Percentiles rank a stretch among this genome's conserved stretches.
These are phyloP conservation scores for Conus canariensis DNA, from an alignment of 2,888 invertebrate species.

Conservation along the genomic window DNA sequence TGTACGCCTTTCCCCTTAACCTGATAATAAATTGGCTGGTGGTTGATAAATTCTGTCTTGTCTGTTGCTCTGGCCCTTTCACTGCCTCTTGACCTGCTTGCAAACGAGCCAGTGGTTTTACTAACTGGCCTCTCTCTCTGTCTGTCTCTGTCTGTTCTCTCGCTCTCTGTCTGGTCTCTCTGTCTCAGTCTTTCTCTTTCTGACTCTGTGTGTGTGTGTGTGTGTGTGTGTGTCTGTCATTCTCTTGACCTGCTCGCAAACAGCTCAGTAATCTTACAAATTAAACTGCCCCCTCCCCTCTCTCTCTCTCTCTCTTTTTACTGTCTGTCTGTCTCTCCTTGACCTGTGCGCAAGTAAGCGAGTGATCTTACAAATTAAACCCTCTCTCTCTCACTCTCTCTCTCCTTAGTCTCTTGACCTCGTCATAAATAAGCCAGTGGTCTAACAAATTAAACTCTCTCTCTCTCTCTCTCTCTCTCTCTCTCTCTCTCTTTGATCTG, in stretches of 20 bases:
- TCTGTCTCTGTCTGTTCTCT: not conserved
- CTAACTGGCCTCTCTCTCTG: not conserved
- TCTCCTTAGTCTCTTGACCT: not conserved
- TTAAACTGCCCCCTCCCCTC: no score
- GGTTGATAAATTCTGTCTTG: no score
- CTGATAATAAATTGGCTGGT: no score
- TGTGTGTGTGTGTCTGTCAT: no score
- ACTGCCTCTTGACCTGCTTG: no score
- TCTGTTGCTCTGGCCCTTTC: no score
- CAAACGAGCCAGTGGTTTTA: no score
- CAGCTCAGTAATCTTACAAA: no score
- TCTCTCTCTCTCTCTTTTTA: not conserved
- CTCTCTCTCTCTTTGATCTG: not conserved
- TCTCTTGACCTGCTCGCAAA: no score
- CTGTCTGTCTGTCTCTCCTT: not conserved
- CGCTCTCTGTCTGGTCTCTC: not conserved
- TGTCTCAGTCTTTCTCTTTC: not conserved
- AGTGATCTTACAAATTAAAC: not conserved
- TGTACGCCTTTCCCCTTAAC: no score
- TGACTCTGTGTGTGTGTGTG: not conserved
- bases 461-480: conserved; percentile 6
- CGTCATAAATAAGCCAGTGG: not conserved
- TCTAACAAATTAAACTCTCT: not conserved
- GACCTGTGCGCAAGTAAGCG: no score
- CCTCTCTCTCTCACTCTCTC: conserved; percentile 1